Base-by-base conservation (phyloP, 2,888 invertebrate genomes). In the Hyppa rectilinea region DNA sequence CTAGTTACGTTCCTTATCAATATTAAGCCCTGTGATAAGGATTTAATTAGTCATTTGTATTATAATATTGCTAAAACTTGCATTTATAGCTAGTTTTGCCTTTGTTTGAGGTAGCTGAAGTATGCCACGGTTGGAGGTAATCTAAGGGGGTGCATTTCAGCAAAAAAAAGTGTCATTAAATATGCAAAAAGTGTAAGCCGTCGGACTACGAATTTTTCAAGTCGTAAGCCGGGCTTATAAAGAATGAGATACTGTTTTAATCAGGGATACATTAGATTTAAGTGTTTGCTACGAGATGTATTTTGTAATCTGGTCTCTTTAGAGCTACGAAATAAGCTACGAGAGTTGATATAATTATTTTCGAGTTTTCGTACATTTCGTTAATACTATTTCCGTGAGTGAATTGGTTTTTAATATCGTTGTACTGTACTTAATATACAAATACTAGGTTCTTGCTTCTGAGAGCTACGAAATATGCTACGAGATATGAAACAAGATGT, bases 181-280 rank as follows among this genome's bases (percentile, higher is more conserved):
- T 80, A 78, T 78, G 81, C 77, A 76, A 80, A 80, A 75, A 64
- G 43, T 75, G 49, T 63, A 59, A 70, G 52, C 70, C 58, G 60
- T 36, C 60, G 49, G 66, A 43, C 31, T 64, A 60, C 29, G 52
- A 75, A 80, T 80, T 75, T 69, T 47, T 58, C 34, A 60, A 64
- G 56, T 49, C 36, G 26, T 55, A 56, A 69, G 63, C 14, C n/a
- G 67, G 43, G 12, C 29, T 62, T 80, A 36, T 10, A 36, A 50
- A 64, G 56, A 52, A 65, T 64, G 14, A 34, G 23, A 49, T 43
- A 61, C 31, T 40, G 23, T 53, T 76, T 58, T 34, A 71, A 53
- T 59, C 10, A 40, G 29, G 26, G 14, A 64, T 58, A 61, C 56
- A 38, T 49, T 9, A 36, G 47, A 38, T n/a, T 12, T n/a, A 29